phyloP scores from a whole-genome alignment of 1,140 invertebrate species.

The Drosophila baimaii region DNA sequence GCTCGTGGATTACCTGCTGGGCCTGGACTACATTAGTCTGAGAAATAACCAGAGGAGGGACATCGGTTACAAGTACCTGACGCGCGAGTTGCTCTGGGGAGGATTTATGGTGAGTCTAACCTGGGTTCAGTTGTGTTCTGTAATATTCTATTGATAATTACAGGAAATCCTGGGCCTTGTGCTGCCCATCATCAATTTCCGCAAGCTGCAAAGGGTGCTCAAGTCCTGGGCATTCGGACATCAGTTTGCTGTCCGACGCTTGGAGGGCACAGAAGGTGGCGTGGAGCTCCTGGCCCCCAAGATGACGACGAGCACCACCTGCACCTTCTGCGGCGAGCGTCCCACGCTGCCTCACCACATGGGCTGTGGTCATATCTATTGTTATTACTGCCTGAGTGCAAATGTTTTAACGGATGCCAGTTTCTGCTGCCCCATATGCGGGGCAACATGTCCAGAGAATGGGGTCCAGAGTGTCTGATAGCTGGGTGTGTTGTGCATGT shows the following conservation, averaged over 20 bases:
- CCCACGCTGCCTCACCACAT: conserved; percentile 87
- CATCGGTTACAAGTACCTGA: conserved; percentile 87
- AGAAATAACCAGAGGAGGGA: conserved; percentile 85
- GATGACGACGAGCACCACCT: conserved; percentile 83
- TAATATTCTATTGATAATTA: conserved; percentile 19
- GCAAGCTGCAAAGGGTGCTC: conserved; percentile 84
- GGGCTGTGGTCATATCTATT: conserved; percentile 88
- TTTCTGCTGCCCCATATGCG: conserved; percentile 76
- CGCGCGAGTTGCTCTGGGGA: conserved; percentile 88
- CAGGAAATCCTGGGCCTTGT: conserved; percentile 87
- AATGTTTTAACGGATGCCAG: conserved; percentile 76
- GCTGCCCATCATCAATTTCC: conserved; percentile 87
- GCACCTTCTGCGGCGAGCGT: conserved; percentile 86
- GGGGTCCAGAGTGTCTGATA: conserved; percentile 54
- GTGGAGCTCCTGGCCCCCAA: conserved; percentile 44
- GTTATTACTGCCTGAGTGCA: conserved; percentile 87
- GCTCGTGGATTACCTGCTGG: conserved; percentile 86
- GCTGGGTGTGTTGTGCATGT: conserved; percentile 1
- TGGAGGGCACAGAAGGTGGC: conserved; percentile 20
- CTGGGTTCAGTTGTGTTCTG: no score
- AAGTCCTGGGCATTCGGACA: conserved; percentile 69
- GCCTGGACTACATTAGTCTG: conserved; percentile 85
- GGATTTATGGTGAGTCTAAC: conserved; percentile 87
- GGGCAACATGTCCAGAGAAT: conserved; percentile 31
- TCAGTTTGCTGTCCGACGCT: conserved; percentile 6